Evolutionary conservation across 1,140 invertebrate species (phyloP).

Genomic region (Epicauta chinensis): DNA sequence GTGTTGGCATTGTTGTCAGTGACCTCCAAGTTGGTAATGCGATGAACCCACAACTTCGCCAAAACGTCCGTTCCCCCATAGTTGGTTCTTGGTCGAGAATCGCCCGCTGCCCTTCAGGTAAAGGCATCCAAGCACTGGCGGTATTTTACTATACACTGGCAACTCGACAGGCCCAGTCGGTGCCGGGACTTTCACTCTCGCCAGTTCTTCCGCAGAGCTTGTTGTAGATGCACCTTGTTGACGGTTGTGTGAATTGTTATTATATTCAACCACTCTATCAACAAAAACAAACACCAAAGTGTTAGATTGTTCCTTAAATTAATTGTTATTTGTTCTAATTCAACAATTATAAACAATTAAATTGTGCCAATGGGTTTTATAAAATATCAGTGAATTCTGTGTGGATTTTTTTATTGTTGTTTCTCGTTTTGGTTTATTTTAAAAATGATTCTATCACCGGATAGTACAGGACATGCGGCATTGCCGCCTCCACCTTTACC

Average conservation of each 20-base stretch:
- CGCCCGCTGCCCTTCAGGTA: conserved; percentile 42
- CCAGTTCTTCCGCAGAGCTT: conserved; percentile 31
- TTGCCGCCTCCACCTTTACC: conserved; percentile 26
- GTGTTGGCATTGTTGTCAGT: conserved; percentile 48
- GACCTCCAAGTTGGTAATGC: conserved; percentile 57
- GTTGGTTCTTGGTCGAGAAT: conserved; percentile 25
- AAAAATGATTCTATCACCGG: conserved; percentile 40
- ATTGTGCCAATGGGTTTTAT: neutral
- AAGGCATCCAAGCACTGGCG: conserved; percentile 30
- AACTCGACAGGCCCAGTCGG: conserved; percentile 33
- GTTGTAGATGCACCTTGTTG: conserved; percentile 10
- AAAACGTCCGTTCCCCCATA: conserved; percentile 25
- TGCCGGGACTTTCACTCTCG: conserved; percentile 44
- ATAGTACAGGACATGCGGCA: conserved; percentile 29
- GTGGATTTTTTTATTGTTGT: neutral
- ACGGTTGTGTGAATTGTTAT: conserved; percentile 3
- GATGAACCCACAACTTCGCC: conserved; percentile 48
- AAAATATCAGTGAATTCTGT: too few species aligned
- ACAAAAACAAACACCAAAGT: too few species aligned
- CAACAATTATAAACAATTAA: neutral
- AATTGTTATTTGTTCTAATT: too few species aligned
- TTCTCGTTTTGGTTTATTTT: too few species aligned
- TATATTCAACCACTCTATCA: neutral
- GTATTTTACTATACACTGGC: conserved; percentile 41
- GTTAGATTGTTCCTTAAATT: too few species aligned